These are phyloP conservation scores for Cyrtorhinus lividipennis DNA, from an alignment of 1,140 invertebrate genomes.

Conservation along the genomic window DNA sequence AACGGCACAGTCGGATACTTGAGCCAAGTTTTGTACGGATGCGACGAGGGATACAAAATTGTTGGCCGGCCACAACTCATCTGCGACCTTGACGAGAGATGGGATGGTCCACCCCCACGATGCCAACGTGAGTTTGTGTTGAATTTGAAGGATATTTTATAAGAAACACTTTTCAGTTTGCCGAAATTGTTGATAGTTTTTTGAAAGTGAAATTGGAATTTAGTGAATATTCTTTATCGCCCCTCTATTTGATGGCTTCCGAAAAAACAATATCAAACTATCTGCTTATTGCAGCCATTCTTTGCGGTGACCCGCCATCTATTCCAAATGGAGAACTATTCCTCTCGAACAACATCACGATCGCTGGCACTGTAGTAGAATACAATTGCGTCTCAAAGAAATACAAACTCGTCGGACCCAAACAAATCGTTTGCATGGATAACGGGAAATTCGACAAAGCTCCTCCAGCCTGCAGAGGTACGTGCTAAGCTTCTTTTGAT, in stretches of 20 bases:
- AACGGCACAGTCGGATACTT: conserved; percentile 73
- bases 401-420: conserved; percentile 51
- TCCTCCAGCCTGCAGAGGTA: conserved; percentile 56
- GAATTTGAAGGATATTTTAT: no score
- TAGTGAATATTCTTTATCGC: no score
- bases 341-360: conserved; percentile 45
- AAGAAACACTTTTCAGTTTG: no score
- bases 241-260: no score
- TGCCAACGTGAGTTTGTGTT: conserved; percentile 52
- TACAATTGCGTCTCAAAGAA: conserved; percentile 56
- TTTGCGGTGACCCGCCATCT: conserved; percentile 53
- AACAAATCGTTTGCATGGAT: conserved; percentile 51
- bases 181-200: no score
- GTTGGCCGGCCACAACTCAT: conserved; percentile 61
- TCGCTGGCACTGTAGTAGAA: conserved; percentile 51
- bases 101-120: conserved; percentile 82
- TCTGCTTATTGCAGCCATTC: conserved; percentile 49
- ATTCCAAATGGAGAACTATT: conserved; percentile 55
- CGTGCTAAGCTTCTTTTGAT: conserved; percentile 22
- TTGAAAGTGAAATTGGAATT: no score
- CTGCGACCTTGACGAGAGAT: conserved; percentile 82
- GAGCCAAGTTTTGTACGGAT: conserved; percentile 70
- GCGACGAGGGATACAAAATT: conserved; percentile 70
- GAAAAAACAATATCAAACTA: no score
- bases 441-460: conserved; percentile 64